Conservation (phyloP, 2,888 invertebrate species). For the Hartigia nigra region DNA sequence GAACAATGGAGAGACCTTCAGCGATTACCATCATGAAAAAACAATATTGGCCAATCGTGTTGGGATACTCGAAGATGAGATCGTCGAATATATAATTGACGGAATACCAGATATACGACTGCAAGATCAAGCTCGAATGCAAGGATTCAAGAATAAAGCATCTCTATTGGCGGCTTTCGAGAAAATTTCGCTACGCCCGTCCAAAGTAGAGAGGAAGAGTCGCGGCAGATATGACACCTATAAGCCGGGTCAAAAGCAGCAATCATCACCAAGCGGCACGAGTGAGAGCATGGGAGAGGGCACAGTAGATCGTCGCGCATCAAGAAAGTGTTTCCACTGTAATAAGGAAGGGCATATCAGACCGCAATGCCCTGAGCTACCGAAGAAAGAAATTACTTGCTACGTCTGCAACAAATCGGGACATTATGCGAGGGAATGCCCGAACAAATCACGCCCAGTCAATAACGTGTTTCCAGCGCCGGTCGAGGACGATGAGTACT, state of each 20-base stretch:
- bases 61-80: conserved; percentile 23
- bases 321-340: conserved; percentile 20
- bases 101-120: conserved; percentile 23
- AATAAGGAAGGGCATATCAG: conserved; percentile 19
- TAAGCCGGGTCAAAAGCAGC: too few species aligned
- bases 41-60: conserved; percentile 25
- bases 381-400: conserved; percentile 7
- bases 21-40: conserved; percentile 32
- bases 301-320: not conserved
- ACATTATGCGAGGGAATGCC: conserved; percentile 13
- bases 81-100: conserved; percentile 30
- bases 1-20: conserved; percentile 26
- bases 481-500: conserved; percentile 20
- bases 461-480: conserved; percentile 16
- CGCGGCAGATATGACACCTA: too few species aligned
- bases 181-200: not conserved
- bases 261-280: not conserved
- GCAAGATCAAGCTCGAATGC: conserved; percentile 25
- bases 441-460: conserved; percentile 13
- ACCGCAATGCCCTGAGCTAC: conserved; percentile 7
- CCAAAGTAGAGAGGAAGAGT: too few species aligned
- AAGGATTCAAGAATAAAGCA: conserved; percentile 12
- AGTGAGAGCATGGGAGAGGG: not conserved
- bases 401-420: conserved; percentile 14
- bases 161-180: not conserved